These are phyloP conservation scores for Hirtodrosophila histrioides DNA, from an alignment of 2,888 invertebrate species.

Conservation along the genomic window DNA sequence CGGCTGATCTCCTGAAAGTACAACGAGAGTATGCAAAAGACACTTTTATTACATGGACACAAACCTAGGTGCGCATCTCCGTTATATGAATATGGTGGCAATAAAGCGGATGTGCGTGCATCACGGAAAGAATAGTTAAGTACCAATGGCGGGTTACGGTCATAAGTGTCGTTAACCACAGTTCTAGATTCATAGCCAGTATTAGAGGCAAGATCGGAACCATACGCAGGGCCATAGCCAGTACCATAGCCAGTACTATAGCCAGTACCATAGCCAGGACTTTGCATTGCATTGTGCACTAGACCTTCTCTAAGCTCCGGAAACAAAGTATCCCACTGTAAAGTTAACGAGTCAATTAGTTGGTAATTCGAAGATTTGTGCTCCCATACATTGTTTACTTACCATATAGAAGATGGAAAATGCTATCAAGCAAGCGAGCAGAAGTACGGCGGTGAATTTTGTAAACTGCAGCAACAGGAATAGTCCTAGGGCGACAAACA, in stretches of 20 bases:
- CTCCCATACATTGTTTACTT: conserved; percentile 8
- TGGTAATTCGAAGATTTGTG: background rate
- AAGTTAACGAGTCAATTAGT: background rate
- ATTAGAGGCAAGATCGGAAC: too few relatives aligned
- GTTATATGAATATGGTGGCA: conserved; percentile 34
- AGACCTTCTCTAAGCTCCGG: conserved; percentile 36
- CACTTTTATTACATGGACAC: background rate
- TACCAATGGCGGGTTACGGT: too few relatives aligned
- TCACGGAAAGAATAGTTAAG: conserved; percentile 8
- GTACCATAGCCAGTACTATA: conserved; percentile 20
- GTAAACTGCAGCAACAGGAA: conserved; percentile 63
- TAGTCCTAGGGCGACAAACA: conserved; percentile 43
- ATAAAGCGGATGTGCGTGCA: conserved; percentile 42
- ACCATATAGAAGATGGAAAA: conserved; percentile 65
- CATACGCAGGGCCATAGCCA: conserved; percentile 8
- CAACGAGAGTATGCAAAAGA: background rate
- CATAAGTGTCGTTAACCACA: too few relatives aligned
- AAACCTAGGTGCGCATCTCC: conserved; percentile 12
- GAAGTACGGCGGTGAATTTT: conserved; percentile 55
- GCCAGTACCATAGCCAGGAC: background rate
- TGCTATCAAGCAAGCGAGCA: conserved; percentile 55
- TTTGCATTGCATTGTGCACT: background rate
- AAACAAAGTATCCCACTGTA: conserved; percentile 59
- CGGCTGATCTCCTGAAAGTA: conserved; percentile 11
- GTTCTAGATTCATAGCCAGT: too few relatives aligned